Conservation (phyloP, 2,888 invertebrate species). For the Eulithis prunata region DNA sequence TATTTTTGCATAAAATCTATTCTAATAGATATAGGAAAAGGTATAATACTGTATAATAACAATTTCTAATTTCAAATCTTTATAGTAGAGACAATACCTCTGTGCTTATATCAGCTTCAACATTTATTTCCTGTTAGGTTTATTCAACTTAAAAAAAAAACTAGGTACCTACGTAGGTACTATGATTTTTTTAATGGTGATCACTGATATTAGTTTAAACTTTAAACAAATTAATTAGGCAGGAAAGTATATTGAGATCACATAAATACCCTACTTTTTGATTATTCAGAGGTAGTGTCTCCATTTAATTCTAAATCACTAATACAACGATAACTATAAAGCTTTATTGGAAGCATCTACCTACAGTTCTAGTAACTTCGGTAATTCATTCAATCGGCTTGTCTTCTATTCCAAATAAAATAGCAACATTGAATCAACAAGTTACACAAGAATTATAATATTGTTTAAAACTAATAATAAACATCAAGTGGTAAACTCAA, state of each 20-base stretch:
- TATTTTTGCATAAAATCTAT: conserved; percentile 22
- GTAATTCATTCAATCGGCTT: conserved; percentile 4
- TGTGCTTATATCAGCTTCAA: background rate
- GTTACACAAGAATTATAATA: background rate
- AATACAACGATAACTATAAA: conserved; percentile 57
- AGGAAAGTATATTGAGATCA: too few relatives aligned
- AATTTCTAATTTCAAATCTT: conserved; percentile 46
- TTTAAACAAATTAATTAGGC: too few relatives aligned
- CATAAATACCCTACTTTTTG: too few relatives aligned
- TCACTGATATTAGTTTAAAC: too few relatives aligned
- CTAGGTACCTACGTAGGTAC: too few relatives aligned
- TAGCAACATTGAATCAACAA: background rate
- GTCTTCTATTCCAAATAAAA: conserved; percentile 5
- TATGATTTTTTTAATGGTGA: too few relatives aligned
- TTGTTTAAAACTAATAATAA: too few relatives aligned
- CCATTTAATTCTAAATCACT: conserved; percentile 45
- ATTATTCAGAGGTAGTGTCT: conserved; percentile 11
- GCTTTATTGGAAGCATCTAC: conserved; percentile 72
- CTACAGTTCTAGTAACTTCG: conserved; percentile 19
- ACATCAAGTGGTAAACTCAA: too few relatives aligned
- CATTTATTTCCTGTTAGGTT: background rate
- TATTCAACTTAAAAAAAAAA: too few relatives aligned
- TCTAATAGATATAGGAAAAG: conserved; percentile 54
- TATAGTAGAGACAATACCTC: conserved; percentile 21
- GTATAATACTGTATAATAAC: conserved; percentile 74